Evolutionary conservation across 2,888 invertebrate species (phyloP), one percentile per base, ranked within the genome.

Genomic region (Alviniconcha strummeri): DNA sequence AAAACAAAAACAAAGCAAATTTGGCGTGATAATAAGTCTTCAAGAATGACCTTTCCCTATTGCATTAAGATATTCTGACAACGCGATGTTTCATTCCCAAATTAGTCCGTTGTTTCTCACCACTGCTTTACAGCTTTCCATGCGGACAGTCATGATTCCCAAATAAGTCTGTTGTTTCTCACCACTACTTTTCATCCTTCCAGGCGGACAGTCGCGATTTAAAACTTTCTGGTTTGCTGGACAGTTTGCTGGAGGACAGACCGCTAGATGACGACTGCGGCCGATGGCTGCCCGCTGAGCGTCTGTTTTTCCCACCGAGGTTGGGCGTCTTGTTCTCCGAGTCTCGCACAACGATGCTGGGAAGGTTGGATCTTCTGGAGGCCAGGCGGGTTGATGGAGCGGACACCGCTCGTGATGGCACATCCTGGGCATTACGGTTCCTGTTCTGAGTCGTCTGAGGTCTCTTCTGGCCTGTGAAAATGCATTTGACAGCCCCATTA

Each of bases 341-440:
- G 55, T 82, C 57, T 36, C n/a, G 76, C 67, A 82, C 77, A 52
- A 82, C 77, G 8, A 82, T 77, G 76, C 15, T 36, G 71, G 82
- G 82, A 6, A 82, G 54, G 55, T 76, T 64, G 2, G 82, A 77
- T 15, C 82, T 19, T 7, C 60, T 72, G 56, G 81, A 81, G 4
- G 81, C 74, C 4, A 36, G 72, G 5, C 74, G 72, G 57, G 52
- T 55, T 13, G 71, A 77, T 0, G 82, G 82, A 1, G 82, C 82
- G 5, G 82, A 82, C 19, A 82, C 56, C 3, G 82, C 82, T 9
- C 82, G 64, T 6, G 69, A 60, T 19, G 52, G 36, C n/a, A 54
- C n/a, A 1, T 54, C 76, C n/a, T 74, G 64, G 52, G 19, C 72
- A 6, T 71, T 80, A 55, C 80, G 81, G n/a, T n/a, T 15, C 54